These are phyloP conservation scores for Macrophya annulata DNA, from an alignment of 2,888 invertebrate genomes.

Conservation along the genomic window DNA sequence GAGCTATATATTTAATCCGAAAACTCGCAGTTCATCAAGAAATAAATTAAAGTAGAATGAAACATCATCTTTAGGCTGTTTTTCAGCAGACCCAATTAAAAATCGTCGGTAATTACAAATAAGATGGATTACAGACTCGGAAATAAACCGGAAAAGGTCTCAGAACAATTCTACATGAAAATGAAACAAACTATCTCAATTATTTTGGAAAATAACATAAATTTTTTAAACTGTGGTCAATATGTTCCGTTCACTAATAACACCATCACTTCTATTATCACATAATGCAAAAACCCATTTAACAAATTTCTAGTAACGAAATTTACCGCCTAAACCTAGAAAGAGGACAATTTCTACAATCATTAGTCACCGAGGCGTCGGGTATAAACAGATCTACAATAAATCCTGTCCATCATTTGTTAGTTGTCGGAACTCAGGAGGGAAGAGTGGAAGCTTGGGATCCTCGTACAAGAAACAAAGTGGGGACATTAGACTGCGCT, in stretches of 20 bases:
- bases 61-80: background rate
- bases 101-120: background rate
- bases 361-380: constrained; percentile 88
- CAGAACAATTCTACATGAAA: background rate
- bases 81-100: background rate
- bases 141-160: background rate
- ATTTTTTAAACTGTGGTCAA: background rate
- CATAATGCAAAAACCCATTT: background rate
- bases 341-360: constrained; percentile 95
- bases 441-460: constrained; percentile 99
- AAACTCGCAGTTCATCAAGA: too few species aligned
- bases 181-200: background rate
- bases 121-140: background rate
- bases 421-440: constrained; percentile 93
- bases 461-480: constrained; percentile 89
- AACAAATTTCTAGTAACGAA: constrained; percentile 84
- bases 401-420: constrained; percentile 93
- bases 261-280: background rate
- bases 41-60: background rate
- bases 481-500: constrained; percentile 93
- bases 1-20: constrained; percentile 57
- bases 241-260: background rate
- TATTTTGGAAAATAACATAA: background rate
- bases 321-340: constrained; percentile 97
- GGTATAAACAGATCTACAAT: constrained; percentile 92